Evolutionary conservation across 1,140 invertebrate species (phyloP).

Genomic region (Papilio glaucus): DNA sequence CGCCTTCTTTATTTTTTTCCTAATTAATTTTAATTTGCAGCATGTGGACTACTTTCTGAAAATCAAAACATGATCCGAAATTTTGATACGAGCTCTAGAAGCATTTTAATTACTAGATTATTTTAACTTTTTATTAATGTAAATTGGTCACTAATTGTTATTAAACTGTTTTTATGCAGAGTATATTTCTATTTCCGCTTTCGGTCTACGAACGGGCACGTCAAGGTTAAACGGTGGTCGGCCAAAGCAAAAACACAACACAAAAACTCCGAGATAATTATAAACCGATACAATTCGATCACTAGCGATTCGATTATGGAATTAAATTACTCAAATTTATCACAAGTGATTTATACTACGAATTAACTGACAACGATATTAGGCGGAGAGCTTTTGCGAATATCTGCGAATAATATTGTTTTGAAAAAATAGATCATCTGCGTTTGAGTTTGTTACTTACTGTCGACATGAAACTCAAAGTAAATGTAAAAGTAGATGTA

Average conservation of each 20-base stretch:
- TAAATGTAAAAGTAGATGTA: too few species aligned
- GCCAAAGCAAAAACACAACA: slow-evolving; percentile 27
- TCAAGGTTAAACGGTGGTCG: slow-evolving; percentile 22
- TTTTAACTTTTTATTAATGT: background rate
- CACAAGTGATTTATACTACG: slow-evolving; percentile 9
- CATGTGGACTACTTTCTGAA: too few species aligned
- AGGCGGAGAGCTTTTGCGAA: background rate
- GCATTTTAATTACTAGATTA: too few species aligned
- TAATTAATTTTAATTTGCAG: too few species aligned
- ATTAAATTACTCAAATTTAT: slow-evolving; percentile 23
- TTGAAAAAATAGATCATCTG: too few species aligned
- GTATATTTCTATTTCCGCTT: slow-evolving; percentile 22
- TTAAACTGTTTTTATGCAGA: slow-evolving; percentile 14
- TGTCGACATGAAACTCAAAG: too few species aligned
- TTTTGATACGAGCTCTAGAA: too few species aligned
- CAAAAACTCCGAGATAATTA: slow-evolving; percentile 8
- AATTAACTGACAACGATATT: slow-evolving; percentile 4
- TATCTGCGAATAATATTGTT: too few species aligned
- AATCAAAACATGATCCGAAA: too few species aligned
- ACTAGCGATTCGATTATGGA: slow-evolving; percentile 12
- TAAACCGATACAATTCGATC: slow-evolving; percentile 11
- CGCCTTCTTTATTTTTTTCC: too few species aligned
- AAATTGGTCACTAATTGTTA: background rate
- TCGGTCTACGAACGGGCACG: slow-evolving; percentile 25
- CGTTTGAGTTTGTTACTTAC: too few species aligned